Percentiles rank a stretch among this genome's conserved stretches.
phyloP scores from a whole-genome alignment of 2,113 vertebrate species.

The Syngnathus floridae region DNA sequence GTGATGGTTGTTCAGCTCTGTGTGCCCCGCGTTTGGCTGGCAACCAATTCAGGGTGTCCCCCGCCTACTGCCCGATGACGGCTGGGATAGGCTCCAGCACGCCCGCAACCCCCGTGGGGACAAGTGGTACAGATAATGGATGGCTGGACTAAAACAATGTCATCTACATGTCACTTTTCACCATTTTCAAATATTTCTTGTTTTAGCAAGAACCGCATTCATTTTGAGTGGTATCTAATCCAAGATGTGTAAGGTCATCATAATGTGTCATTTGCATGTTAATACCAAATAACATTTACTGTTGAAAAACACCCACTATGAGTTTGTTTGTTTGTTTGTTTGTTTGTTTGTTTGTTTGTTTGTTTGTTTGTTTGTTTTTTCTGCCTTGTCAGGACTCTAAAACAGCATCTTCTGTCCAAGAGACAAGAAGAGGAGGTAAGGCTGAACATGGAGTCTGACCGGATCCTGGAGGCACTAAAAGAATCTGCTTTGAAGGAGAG shows the following conservation, averaged over 20 bases:
- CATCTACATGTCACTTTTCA: not conserved
- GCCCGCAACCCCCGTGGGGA: no score
- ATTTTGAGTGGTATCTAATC: no score
- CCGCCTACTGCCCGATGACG: no score
- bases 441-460: slow-evolving; percentile 58
- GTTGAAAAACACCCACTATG: not conserved
- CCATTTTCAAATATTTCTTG: not conserved
- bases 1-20: no score
- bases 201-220: no score
- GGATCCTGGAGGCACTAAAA: slow-evolving; percentile 59
- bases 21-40: no score
- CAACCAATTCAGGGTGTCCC: no score
- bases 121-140: no score
- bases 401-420: slow-evolving; percentile 60
- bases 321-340: not conserved
- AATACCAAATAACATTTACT: not conserved
- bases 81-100: no score
- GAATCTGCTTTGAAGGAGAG: slow-evolving; percentile 51
- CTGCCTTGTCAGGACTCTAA: slow-evolving; percentile 60
- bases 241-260: no score
- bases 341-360: no score
- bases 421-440: slow-evolving; percentile 65
- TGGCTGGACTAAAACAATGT: no score
- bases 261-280: not conserved
- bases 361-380: not conserved